Evolutionary conservation across 2,888 invertebrate species (phyloP), one percentile per base, ranked within the genome.

Genomic region (Bombyx huttoni): DNA sequence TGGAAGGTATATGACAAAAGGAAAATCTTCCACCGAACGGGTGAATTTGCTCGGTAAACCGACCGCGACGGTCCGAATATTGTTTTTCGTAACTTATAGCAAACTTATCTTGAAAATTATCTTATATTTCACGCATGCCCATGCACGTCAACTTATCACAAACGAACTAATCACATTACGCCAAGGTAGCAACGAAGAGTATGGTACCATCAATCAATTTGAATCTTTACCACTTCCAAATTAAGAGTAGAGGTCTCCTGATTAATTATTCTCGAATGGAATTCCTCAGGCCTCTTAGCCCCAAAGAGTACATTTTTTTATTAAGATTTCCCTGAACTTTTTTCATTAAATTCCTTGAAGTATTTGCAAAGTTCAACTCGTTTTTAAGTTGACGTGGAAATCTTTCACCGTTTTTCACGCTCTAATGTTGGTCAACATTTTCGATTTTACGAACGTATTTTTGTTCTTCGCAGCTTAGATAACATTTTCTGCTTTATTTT

Each of bases 301-400:
- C 68, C 63, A 73, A 74, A 74, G 75, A 73, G 77, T 74, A 65
- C 66, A 72, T 70, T 78, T 79, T 79, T 78, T 79, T 75, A 74
- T 68, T 67, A 72, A 76, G 72, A 73, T 75, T 68, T 68, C 59
- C 59, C 47, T 58, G 56, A 81, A 80, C 71, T 80, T 80, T 80
- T 78, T 79, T 78, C 78, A 80, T 80, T 78, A 78, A 76, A 78
- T 75, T 72, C 68, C 65, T 62, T 58, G 61, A 76, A 79, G 73
- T 72, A 73, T 80, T 81, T 68, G 68, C 56, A 67, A 75, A 78
- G 68, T 78, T 76, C 59, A 59, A 68, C 64, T 68, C 64, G 61
- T 65, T 70, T 71, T 74, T 64, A 67, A 65, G 61, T 66, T 62
- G 58, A 60, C 57, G 59, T 66, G 63, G 68, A 75, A 72, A 67